Evolutionary conservation across 2,888 invertebrate species (phyloP).

Genomic region (Phortica okadai): DNA sequence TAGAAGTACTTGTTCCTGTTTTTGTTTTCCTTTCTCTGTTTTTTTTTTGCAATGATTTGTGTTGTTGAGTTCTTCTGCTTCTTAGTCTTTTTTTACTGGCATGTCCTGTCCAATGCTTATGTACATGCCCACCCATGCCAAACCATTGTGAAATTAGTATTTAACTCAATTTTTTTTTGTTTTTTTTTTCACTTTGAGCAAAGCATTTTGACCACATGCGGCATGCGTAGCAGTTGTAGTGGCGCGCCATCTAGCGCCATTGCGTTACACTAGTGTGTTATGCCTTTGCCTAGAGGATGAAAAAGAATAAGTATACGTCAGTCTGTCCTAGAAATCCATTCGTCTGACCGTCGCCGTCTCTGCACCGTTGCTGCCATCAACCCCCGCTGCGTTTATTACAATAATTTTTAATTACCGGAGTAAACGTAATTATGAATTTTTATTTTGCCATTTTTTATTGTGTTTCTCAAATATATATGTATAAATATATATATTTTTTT

Average conservation of each 20-base stretch:
- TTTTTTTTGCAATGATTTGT: slow-evolving; percentile 23
- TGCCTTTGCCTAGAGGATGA: not conserved
- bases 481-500: slow-evolving; percentile 16
- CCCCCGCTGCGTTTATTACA: slow-evolving; percentile 70
- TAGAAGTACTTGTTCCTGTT: not conserved
- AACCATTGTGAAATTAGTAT: not conserved
- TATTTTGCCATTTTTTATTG: slow-evolving; percentile 66
- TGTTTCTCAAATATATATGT: slow-evolving; percentile 36
- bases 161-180: slow-evolving; percentile 32
- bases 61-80: not conserved
- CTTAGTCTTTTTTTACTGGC: slow-evolving; percentile 4
- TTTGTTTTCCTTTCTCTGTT: not conserved
- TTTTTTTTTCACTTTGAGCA: not conserved
- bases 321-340: not conserved
- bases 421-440: slow-evolving; percentile 77
- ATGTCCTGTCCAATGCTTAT: not conserved
- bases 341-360: not conserved
- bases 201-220: slow-evolving; percentile 12
- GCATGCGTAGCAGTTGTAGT: slow-evolving; percentile 3
- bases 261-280: not conserved
- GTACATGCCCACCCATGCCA: slow-evolving; percentile 38
- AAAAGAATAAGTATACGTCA: no score
- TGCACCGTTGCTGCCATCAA: slow-evolving; percentile 27
- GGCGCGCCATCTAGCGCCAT: not conserved
- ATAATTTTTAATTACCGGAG: slow-evolving; percentile 77